Percentiles rank a stretch among this genome's conserved stretches.
These are phyloP conservation scores for Temnothorax nylanderi DNA, from an alignment of 1,140 invertebrate species.

Conservation along the genomic window DNA sequence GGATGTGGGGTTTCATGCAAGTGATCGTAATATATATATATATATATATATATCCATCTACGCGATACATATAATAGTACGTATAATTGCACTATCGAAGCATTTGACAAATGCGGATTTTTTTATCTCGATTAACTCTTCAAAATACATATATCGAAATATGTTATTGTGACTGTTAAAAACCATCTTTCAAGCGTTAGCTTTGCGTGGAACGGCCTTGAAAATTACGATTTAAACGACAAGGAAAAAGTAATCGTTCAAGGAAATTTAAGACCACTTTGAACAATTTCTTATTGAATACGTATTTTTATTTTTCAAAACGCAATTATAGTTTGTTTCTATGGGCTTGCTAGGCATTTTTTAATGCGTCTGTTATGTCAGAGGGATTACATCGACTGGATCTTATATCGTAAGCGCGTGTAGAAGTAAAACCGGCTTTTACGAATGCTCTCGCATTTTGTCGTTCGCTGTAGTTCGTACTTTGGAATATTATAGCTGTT, in stretches of 20 bases:
- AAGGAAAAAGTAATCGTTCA: constrained; percentile 25
- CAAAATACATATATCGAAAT: neutral
- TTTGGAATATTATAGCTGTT: neutral
- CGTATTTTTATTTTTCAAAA: constrained; percentile 29
- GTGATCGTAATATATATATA: neutral
- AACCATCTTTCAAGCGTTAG: neutral
- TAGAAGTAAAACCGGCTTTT: neutral
- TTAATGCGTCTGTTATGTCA: neutral
- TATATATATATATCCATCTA: constrained; percentile 7
- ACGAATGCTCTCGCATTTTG: neutral
- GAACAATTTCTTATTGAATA: constrained; percentile 36
- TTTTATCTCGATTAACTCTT: neutral
- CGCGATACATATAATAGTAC: too few species aligned
- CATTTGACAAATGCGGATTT: neutral
- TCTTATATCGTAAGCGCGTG: constrained; percentile 11
- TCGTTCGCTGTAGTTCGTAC: neutral
- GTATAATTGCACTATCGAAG: neutral
- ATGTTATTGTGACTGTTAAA: neutral
- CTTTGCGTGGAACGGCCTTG: neutral
- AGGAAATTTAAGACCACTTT: constrained; percentile 32
- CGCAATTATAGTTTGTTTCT: constrained; percentile 6
- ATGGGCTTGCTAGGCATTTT: neutral
- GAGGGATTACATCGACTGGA: constrained; percentile 16
- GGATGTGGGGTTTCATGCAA: neutral
- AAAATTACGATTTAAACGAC: constrained; percentile 5